Conservation (phyloP, 2,888 invertebrate genomes). For the Drosophila setosimentum region DNA sequence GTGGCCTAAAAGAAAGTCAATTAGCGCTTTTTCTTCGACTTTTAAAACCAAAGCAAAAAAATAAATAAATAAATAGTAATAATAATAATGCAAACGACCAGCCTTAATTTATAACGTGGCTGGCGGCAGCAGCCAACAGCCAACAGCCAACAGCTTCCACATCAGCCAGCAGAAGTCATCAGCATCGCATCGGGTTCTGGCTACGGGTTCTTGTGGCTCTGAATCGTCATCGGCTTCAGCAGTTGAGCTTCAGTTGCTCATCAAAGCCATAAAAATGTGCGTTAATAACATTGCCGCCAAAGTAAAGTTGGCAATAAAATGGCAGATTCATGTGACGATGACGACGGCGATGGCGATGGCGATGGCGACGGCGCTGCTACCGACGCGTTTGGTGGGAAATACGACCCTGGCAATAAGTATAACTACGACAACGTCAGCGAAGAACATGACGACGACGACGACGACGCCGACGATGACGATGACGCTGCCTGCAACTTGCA, state of each 20-base stretch:
- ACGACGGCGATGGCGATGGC: slow-evolving; percentile 49
- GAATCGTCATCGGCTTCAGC: slow-evolving; percentile 1
- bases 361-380: slow-evolving; percentile 58
- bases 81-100: slow-evolving; percentile 33
- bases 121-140: slow-evolving; percentile 32
- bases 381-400: slow-evolving; percentile 70
- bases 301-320: slow-evolving; percentile 79
- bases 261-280: slow-evolving; percentile 78
- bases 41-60: not conserved
- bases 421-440: slow-evolving; percentile 26
- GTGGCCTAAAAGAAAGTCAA: slow-evolving; percentile 65
- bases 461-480: slow-evolving; percentile 26
- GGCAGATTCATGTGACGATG: slow-evolving; percentile 80
- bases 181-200: slow-evolving; percentile 4
- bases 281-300: slow-evolving; percentile 82
- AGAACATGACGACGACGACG: slow-evolving; percentile 19
- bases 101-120: slow-evolving; percentile 63
- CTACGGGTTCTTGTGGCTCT: slow-evolving; percentile 6
- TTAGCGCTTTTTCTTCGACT: slow-evolving; percentile 1
- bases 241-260: slow-evolving; percentile 52
- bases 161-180: slow-evolving; percentile 7
- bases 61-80: not conserved
- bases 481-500: slow-evolving; percentile 52
- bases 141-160: slow-evolving; percentile 34
- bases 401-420: slow-evolving; percentile 50